Conservation (phyloP, 1,140 invertebrate species). For the Drosophila kurseongensis region DNA sequence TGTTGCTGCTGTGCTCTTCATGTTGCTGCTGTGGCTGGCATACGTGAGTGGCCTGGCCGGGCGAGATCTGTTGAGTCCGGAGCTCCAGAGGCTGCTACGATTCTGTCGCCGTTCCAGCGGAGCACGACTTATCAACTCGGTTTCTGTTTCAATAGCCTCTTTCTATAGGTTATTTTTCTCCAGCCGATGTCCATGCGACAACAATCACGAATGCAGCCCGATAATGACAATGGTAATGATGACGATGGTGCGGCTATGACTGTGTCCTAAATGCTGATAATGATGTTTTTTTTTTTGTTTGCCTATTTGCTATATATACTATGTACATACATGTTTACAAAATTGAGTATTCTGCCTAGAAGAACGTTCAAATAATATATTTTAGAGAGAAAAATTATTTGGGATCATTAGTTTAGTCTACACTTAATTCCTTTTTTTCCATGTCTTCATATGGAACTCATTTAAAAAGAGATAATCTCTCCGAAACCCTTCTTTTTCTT, state of each 20-base stretch:
- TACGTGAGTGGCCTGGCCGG: constrained; percentile 66
- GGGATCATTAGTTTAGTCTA: no score
- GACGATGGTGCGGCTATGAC: constrained; percentile 29
- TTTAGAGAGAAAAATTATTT: no score
- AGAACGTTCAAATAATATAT: not conserved
- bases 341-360: not conserved
- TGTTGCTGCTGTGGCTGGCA: constrained; percentile 12
- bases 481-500: not conserved
- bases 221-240: constrained; percentile 70
- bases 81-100: constrained; percentile 42
- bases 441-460: constrained; percentile 2
- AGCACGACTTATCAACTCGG: constrained; percentile 70
- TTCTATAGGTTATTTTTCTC: not conserved
- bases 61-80: constrained; percentile 36
- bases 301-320: constrained; percentile 7
- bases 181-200: constrained; percentile 48
- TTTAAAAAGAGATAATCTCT: constrained; percentile 16
- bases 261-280: constrained; percentile 61
- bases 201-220: constrained; percentile 73
- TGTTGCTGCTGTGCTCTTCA: not conserved
- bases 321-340: constrained; percentile 1
- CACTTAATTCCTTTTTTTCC: no score
- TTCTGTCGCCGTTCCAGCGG: constrained; percentile 53
- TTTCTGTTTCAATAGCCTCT: constrained; percentile 26
- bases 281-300: constrained; percentile 68